Base-by-base conservation (phyloP, 1,140 invertebrate genomes). In the Drusus annulatus region DNA sequence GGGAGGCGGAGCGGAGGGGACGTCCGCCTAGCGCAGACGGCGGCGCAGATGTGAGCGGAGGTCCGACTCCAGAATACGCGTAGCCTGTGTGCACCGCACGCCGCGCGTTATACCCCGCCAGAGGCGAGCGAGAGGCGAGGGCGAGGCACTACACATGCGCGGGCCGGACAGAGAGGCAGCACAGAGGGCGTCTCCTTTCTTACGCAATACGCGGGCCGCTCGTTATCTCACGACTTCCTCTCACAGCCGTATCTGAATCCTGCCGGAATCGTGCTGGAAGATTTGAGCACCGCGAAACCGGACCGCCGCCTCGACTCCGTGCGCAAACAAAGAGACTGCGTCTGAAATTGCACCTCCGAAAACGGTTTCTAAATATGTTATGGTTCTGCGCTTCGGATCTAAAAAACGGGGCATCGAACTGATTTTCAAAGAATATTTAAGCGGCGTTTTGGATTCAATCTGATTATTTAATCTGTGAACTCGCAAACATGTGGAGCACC, bases 11-110 rank as follows among this genome's bases (percentile, higher is more conserved):
- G 31, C n/a, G 31, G 0, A 36, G 16, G 63, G 5, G 50, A 31
- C 73, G 54, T 36, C 73, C 56, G 4, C 23, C 10, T 28, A 28
- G 54, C 23, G 56, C 54, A 56, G 56, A 28, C 23, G 73, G 16
- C 73, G 28, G 73, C 73, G 73, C 23, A 31, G 73, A 58, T 31
- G 56, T 76, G 73, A 60, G 21, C 21, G 28, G 50, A 19, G 17
- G 31, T 54, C 3, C 23, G 60, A 16, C 23, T 45, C 36, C 13
- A 10, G 13, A 13, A 45, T 45, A 45, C 36, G 36, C 13, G 36
- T 45, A 10, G 36, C 36, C 36, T 45, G 36, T 45, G 1, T 45
- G 10, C 36, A 7, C 36, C 13, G 7, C 13, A 45, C 36, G 0
- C 0, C 13, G 36, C 13, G 13, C 36, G 13, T 45, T 13, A 45